Evolutionary conservation across 2,888 invertebrate species (phyloP), one percentile per base, ranked within the genome.

Genomic region (Diaperis boleti): DNA sequence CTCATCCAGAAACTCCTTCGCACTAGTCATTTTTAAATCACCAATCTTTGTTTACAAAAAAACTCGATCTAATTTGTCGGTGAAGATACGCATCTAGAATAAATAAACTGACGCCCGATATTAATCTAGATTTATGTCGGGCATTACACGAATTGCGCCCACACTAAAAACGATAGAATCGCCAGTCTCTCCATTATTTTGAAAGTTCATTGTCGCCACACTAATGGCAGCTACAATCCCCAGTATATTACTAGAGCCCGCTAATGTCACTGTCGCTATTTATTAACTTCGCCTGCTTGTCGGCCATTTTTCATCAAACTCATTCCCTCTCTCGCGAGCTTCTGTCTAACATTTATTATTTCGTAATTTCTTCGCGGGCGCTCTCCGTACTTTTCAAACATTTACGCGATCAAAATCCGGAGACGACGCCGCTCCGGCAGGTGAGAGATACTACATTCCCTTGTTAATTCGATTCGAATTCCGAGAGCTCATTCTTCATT

Each of bases 231-330:
- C 39, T 61, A 56, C 68, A 73, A 73, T 72, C 71, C 68, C 56
- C 69, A 67, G 71, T 73, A 70, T 74, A 75, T 42, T 42, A 42
- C 41, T 18, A 42, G 59, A 65, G 72, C 71, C 71, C 68, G 68
- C 62, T 69, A 69, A 65, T 74, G 72, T 76, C 73, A 73, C 70
- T 71, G 67, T 67, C 69, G 66, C 67, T 74, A 74, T 75, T 76
- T 75, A 76, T 76, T 74, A 76, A 74, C 71, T 74, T 65, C 64
- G 64, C 65, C 66, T 68, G 66, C 64, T 66, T 65, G 67, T 52
- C 67, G 65, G 54, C 69, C 71, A 73, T 74, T 75, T 73, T 73
- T 74, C 74, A 75, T 72, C 67, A 70, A 67, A 69, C 74, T 71
- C 73, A 72, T 74, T 72, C n/a, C 72, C 73, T 72, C n/a, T 72